These are phyloP conservation scores for Dusona sp. DNA, from an alignment of 2,888 invertebrate species.

Conservation along the genomic window DNA sequence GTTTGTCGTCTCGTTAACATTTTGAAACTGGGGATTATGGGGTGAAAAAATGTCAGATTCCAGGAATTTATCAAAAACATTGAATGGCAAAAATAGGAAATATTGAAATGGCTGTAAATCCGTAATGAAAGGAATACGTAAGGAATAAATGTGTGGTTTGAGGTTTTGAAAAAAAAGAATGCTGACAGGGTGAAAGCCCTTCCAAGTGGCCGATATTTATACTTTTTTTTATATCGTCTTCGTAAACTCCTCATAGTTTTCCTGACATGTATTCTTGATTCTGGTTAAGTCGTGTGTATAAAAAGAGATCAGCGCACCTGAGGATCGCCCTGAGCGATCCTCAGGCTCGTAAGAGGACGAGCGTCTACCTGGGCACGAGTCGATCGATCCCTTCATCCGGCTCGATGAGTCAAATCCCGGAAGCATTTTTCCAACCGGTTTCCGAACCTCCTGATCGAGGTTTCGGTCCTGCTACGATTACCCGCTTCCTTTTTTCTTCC, in stretches of 20 bases:
- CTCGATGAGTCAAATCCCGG: slow-evolving; percentile 59
- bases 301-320: slow-evolving; percentile 33
- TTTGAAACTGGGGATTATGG: no score
- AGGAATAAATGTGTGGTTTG: not conserved
- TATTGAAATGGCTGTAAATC: not conserved
- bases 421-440: slow-evolving; percentile 63
- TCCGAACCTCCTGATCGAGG: slow-evolving; percentile 35
- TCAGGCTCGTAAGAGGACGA: slow-evolving; percentile 48
- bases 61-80: not conserved
- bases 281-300: not conserved
- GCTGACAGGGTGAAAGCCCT: not conserved
- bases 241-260: not conserved
- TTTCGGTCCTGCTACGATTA: slow-evolving; percentile 35
- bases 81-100: not conserved
- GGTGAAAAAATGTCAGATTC: no score
- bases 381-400: slow-evolving; percentile 31
- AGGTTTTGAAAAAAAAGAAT: not conserved
- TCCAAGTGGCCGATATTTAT: not conserved
- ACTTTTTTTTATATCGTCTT: not conserved
- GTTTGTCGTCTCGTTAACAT: no score
- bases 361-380: slow-evolving; percentile 38
- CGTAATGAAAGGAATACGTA: not conserved
- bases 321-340: slow-evolving; percentile 36
- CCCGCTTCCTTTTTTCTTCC: slow-evolving; percentile 25
- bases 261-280: not conserved